Conservation (phyloP, 2,888 invertebrate species). For the Drosophila fulvimacula region DNA sequence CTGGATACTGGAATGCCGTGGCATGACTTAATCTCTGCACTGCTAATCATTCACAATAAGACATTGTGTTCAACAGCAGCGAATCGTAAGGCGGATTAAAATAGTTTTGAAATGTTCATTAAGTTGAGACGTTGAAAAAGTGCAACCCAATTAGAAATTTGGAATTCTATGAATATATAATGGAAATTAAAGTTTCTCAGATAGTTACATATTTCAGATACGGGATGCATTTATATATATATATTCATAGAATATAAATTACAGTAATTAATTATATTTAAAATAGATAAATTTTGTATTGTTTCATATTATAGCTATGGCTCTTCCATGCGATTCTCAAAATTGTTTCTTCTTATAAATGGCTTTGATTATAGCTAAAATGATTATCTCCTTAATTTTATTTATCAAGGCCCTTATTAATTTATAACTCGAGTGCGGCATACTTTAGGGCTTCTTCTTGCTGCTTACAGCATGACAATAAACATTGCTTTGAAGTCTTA, state of each 20-base stretch:
- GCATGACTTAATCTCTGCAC: conserved; percentile 47
- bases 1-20: conserved; percentile 34
- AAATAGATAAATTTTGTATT: neutral
- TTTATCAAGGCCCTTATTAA: neutral
- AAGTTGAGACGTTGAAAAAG: neutral
- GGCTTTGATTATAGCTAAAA: too few relatives aligned
- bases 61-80: conserved; percentile 14
- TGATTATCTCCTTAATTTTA: neutral
- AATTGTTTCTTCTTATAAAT: too few relatives aligned
- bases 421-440: neutral
- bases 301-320: neutral
- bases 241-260: too few relatives aligned
- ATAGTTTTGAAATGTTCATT: conserved; percentile 14
- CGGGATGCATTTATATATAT: too few relatives aligned
- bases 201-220: neutral
- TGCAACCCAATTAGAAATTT: too few relatives aligned
- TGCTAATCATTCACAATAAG: conserved; percentile 31
- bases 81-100: conserved; percentile 13
- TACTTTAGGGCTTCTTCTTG: conserved; percentile 1
- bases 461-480: too few relatives aligned
- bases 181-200: too few relatives aligned
- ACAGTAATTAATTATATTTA: too few relatives aligned
- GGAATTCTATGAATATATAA: neutral
- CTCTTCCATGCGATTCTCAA: neutral
- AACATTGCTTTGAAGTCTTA: neutral